Conservation (phyloP, 2,113 vertebrate species). For the Aphyosemion australe region DNA sequence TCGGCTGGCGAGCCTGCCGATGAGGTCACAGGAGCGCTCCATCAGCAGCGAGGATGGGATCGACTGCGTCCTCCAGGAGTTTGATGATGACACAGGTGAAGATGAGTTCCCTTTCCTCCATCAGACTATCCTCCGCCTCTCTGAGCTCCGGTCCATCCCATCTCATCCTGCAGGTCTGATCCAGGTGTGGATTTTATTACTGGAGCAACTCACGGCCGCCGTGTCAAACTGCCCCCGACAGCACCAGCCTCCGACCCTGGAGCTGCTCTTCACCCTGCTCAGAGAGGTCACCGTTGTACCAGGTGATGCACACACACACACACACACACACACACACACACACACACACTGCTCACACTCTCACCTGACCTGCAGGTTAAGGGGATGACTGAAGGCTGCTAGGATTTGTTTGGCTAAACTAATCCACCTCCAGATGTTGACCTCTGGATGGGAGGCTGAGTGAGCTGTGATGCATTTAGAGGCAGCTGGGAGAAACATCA, state of each 20-base stretch:
- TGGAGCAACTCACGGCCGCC: constrained; percentile 94
- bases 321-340: too few species aligned
- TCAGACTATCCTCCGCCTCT: neutral
- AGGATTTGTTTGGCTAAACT: neutral
- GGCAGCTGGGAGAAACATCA: too few species aligned
- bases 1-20: constrained; percentile 87
- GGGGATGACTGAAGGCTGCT: too few species aligned
- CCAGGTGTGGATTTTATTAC: constrained; percentile 93
- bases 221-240: constrained; percentile 96
- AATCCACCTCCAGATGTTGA: neutral
- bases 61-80: constrained; percentile 91
- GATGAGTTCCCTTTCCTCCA: neutral
- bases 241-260: constrained; percentile 94
- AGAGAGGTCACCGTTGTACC: constrained; percentile 88
- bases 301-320: constrained; percentile 71
- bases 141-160: neutral
- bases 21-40: constrained; percentile 84
- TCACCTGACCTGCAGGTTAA: too few species aligned
- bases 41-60: constrained; percentile 91
- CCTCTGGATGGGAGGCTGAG: too few species aligned
- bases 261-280: constrained; percentile 91
- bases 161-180: constrained; percentile 86
- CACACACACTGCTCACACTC: too few species aligned
- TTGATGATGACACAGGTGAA: constrained; percentile 93
- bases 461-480: too few species aligned